Evolutionary conservation across 2,797 vertebrate species (phyloP).

Genomic region (Microchirus variegatus): DNA sequence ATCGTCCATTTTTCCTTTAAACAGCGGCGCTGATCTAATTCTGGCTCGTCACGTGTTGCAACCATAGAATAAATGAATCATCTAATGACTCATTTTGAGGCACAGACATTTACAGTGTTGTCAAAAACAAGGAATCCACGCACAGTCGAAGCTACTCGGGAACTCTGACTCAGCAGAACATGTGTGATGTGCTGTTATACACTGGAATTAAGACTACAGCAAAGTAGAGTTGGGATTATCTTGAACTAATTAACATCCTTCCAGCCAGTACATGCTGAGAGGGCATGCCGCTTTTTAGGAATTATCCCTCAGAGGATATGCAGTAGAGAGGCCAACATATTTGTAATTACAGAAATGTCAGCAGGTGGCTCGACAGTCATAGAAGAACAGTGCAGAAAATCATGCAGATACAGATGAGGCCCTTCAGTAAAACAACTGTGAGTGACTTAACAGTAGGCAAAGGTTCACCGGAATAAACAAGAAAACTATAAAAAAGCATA

Average conservation of each 20-base stretch:
- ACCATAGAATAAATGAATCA: too few species aligned
- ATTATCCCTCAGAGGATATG: conserved; percentile 12
- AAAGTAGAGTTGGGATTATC: conserved; percentile 35
- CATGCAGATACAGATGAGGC: not conserved
- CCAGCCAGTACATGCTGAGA: conserved; percentile 24
- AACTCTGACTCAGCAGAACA: conserved; percentile 54
- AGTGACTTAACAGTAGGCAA: too few species aligned
- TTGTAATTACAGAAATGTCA: too few species aligned
- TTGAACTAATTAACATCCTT: conserved; percentile 53
- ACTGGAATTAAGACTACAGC: conserved; percentile 22
- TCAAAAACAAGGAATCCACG: not conserved
- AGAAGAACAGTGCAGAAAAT: not conserved
- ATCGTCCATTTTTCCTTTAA: not conserved
- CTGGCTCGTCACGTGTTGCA: too few species aligned
- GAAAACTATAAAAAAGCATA: too few species aligned
- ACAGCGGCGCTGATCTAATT: too few species aligned
- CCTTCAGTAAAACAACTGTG: too few species aligned
- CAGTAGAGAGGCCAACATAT: not conserved
- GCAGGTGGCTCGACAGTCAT: not conserved
- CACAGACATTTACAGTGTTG: too few species aligned
- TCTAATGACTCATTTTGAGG: too few species aligned
- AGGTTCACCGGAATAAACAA: too few species aligned
- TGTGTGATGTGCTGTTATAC: conserved; percentile 13
- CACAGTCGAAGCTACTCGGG: conserved; percentile 31
- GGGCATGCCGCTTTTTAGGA: conserved; percentile 28